Percentiles rank a stretch among this genome's conserved stretches.
phyloP scores from a whole-genome alignment of 2,113 vertebrate genomes.

The Jaculus jaculus region DNA sequence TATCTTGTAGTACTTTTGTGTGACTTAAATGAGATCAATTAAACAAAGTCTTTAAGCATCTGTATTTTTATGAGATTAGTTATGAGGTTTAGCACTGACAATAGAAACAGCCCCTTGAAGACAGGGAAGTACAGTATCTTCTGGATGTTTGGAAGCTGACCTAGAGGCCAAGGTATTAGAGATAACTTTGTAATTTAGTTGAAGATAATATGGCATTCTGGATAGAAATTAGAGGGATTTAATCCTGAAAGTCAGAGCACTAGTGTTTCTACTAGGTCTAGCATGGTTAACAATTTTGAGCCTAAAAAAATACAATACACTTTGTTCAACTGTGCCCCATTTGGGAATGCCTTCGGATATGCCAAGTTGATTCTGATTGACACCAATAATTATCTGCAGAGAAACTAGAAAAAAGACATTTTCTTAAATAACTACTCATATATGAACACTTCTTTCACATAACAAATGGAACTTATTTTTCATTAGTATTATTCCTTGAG shows the following conservation, averaged over 20 bases:
- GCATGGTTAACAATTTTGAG: background rate
- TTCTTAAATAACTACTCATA: conserved; percentile 9
- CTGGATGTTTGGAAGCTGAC: background rate
- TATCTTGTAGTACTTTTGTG: background rate
- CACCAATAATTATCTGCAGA: conserved; percentile 5
- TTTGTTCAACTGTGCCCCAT: background rate
- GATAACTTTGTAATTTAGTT: background rate
- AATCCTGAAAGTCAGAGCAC: conserved; percentile 25
- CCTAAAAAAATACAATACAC: background rate
- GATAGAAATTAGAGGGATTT: conserved; percentile 12
- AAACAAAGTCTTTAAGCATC: background rate
- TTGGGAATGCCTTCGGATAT: conserved; percentile 36
- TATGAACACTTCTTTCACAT: conserved; percentile 32
- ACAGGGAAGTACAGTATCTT: background rate
- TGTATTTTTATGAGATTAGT: background rate
- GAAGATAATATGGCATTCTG: background rate
- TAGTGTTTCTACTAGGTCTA: background rate
- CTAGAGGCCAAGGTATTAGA: background rate
- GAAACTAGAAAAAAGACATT: background rate
- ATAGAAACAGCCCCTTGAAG: background rate
- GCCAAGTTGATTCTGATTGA: conserved; percentile 25
- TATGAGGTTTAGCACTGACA: background rate
- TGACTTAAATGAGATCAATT: conserved; percentile 23
- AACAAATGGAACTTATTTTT: conserved; percentile 18
- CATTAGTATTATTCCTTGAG: conserved; percentile 36